Evolutionary conservation across 1,140 invertebrate genomes (phyloP), one percentile per base, ranked within the genome.

Genomic region (Druon quercuslanigerum): DNA sequence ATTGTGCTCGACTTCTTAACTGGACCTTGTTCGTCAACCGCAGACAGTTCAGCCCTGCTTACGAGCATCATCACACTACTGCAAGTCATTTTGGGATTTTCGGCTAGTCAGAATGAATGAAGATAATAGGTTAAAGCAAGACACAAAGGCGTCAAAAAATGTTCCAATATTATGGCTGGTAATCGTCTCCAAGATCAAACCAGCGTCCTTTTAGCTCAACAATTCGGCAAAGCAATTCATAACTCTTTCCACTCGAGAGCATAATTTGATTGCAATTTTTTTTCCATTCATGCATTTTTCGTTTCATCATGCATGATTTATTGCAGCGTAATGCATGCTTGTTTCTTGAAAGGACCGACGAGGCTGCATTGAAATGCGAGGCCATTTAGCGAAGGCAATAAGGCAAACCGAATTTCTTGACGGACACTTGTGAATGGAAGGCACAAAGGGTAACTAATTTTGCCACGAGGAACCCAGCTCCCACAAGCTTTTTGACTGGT

Each of bases 371-470:
- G 81, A 74, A 77, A 72, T 56, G 72, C 73, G 72, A 71, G 72
- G 54, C 76, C 57, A 52, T 79, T 60, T 71, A 16, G 78, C 52
- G 54, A n/a, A n/a, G 71, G 72, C 70, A 72, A 46, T 46, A 46
- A 75, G 75, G 81, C 80, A 84, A 83, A 79, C 82, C 72, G 82
- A 83, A 83, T 83, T 83, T 72, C 74, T 56, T 77, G 80, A 77
- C 82, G 76, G 82, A 73, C 80, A 84, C 73, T 74, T 80, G 71
- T 79, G 82, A 84, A 75, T 84, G 83, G 83, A 79, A 80, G 57
- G 81, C 78, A 84, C 82, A 84, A 84, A 73, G 74, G 80, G 74
- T 79, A 81, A 80, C 83, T 84, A 84, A 84, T 84, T 84, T 82
- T 75, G 46, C 79, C 74, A 25, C 56, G 40, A 46, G 40, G 40